Base-by-base conservation (phyloP, 2,113 vertebrate species). In the Dasyurus viverrinus region DNA sequence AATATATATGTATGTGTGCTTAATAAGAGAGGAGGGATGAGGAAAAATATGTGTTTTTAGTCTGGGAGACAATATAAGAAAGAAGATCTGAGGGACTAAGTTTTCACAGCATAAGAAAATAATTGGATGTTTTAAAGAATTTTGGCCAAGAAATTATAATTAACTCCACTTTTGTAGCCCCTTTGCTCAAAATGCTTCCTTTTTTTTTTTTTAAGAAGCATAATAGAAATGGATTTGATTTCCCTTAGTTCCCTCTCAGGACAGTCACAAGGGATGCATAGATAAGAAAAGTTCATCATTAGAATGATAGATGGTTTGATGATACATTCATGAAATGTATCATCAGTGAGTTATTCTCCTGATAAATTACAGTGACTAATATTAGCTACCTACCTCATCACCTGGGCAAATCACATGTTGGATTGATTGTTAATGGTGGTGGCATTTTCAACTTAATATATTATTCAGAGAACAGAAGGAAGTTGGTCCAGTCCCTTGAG, bases 301-400 rank as follows among this genome's bases (percentile, higher is more conserved):
- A 8, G 53, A 30, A 54, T 93, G 47, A 95, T 52, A 48, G 89
- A 93, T 89, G 91, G 27, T 60, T 54, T 94, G 95, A 91, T 36
- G 23, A 19, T 92, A n/a, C 89, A 30, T 93, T 93, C 94, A 46
- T 42, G 53, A 96, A 96, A 90, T 7, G 30, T 52, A 89, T 89
- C 92, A 95, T 42, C 30, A 42, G 30, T 27, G 68, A 90, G 68
- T 95, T 90, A 89, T 92, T 92, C 95, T 94, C 76, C 54, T 89
- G 92, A 91, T 92, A 95, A 94, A 96, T 96, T 93, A 90, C 53
- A 89, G 93, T 9, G 46, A 42, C 96, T 93, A 91, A 90, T 92
- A 89, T 94, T 92, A 96, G 91, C 76, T 84, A 25, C 68, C 60
- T 23, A 53, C 42, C 91, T 97, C 60, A 94, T 92, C 92, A 89